Evolutionary conservation across 2,797 vertebrate species (phyloP).

Genomic region (Eospalax fontanierii): DNA sequence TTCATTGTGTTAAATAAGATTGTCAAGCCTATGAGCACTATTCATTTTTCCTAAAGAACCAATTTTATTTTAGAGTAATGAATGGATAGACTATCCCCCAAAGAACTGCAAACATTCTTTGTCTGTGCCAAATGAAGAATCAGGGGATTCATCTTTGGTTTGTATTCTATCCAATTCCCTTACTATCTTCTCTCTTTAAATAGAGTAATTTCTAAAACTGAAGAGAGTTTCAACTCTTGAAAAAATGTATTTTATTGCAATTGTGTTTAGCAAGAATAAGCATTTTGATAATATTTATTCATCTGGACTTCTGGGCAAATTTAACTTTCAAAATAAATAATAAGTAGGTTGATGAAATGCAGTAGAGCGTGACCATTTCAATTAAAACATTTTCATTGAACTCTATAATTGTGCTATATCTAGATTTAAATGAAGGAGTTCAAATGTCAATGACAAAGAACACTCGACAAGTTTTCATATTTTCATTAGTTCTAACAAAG

Average conservation of each 20-base stretch:
- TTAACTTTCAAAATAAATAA: constrained; percentile 68
- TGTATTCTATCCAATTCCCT: constrained; percentile 31
- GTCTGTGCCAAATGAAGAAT: constrained; percentile 70
- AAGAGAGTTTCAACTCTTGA: constrained; percentile 61
- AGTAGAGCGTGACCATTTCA: background rate
- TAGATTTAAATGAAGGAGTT: constrained; percentile 43
- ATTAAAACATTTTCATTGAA: constrained; percentile 63
- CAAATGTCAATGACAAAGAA: background rate
- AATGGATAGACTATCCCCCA: constrained; percentile 73
- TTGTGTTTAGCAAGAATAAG: constrained; percentile 74
- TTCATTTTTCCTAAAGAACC: constrained; percentile 85
- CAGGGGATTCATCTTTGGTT: constrained; percentile 66
- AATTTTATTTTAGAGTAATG: constrained; percentile 80
- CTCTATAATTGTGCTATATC: constrained; percentile 39
- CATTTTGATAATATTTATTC: constrained; percentile 70
- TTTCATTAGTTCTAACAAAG: constrained; percentile 49
- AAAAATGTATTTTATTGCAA: constrained; percentile 71
- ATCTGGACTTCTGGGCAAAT: constrained; percentile 52
- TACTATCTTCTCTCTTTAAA: constrained; percentile 72
- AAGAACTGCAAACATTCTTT: constrained; percentile 75
- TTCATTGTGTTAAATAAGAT: constrained; percentile 80
- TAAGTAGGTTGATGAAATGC: constrained; percentile 45
- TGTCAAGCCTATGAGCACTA: constrained; percentile 75
- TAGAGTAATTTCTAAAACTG: constrained; percentile 77
- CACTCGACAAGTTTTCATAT: background rate